These are phyloP conservation scores for Magallana nippona DNA, from an alignment of 2,888 invertebrate species.

Conservation along the genomic window DNA sequence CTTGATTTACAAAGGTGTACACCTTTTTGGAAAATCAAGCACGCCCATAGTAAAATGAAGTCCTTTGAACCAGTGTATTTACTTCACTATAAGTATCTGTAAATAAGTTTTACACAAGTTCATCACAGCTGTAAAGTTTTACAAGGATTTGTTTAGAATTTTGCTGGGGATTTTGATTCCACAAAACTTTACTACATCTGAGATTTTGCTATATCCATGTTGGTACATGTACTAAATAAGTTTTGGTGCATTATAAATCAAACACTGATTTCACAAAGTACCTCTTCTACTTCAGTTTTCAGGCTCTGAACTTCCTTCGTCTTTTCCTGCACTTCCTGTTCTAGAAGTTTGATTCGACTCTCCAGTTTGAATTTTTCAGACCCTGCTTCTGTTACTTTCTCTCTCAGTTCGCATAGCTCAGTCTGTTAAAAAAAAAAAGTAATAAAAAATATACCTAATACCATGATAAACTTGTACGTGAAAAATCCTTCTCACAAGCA, in stretches of 20 bases:
- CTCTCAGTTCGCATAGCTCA: slow-evolving; percentile 75
- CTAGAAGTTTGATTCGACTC: slow-evolving; percentile 73
- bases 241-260: background rate
- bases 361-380: slow-evolving; percentile 75
- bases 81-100: too few species aligned
- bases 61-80: too few species aligned
- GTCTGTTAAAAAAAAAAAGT: slow-evolving; percentile 60
- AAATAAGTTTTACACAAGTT: too few species aligned
- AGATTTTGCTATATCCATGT: background rate
- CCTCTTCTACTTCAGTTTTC: slow-evolving; percentile 66
- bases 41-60: too few species aligned
- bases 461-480: too few species aligned
- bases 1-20: too few species aligned
- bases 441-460: background rate
- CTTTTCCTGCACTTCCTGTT: slow-evolving; percentile 62
- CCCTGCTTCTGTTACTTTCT: slow-evolving; percentile 75
- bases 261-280: slow-evolving; percentile 36
- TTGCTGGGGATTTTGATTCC: too few species aligned
- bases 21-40: too few species aligned
- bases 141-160: too few species aligned
- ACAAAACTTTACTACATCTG: too few species aligned
- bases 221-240: background rate
- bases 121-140: too few species aligned
- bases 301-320: slow-evolving; percentile 66
- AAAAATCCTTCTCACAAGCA: too few species aligned